These are phyloP conservation scores for Dryococelus australis DNA, from an alignment of 2,888 invertebrate species.

Conservation along the genomic window DNA sequence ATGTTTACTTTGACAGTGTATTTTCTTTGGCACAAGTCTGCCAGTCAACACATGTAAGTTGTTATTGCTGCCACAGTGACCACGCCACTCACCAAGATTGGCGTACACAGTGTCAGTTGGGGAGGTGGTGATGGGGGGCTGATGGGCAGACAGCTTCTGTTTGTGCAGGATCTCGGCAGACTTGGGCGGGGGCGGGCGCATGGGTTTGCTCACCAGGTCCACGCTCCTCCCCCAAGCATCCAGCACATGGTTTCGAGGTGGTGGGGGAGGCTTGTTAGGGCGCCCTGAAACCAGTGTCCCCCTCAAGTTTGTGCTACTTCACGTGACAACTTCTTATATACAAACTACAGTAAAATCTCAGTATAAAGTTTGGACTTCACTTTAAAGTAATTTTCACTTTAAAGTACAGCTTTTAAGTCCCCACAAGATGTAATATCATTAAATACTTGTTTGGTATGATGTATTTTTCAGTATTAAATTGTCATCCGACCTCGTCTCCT, in stretches of 20 bases:
- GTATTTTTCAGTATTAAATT: too few relatives aligned
- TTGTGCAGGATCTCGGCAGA: constrained; percentile 43
- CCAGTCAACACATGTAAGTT: too few relatives aligned
- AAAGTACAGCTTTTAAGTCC: too few relatives aligned
- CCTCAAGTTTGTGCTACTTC: too few relatives aligned
- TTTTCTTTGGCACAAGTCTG: too few relatives aligned
- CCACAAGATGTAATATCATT: too few relatives aligned
- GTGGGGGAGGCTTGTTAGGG: constrained; percentile 77
- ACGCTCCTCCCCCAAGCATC: constrained; percentile 59
- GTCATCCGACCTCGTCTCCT: too few relatives aligned
- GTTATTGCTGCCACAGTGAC: too few relatives aligned
- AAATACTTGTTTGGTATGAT: too few relatives aligned
- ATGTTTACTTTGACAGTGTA: not conserved
- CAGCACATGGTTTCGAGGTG: constrained; percentile 71
- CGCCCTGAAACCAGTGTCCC: constrained; percentile 55
- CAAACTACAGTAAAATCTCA: too few relatives aligned
- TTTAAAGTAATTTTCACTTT: too few relatives aligned
- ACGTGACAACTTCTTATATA: not conserved
- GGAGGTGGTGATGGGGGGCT: constrained; percentile 47
- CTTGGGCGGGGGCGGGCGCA: constrained; percentile 77
- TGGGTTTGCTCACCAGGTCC: constrained; percentile 65
- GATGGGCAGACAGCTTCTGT: constrained; percentile 32
- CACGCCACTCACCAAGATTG: constrained; percentile 49
- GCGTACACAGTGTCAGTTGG: constrained; percentile 53
- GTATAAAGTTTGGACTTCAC: too few relatives aligned